phyloP scores from a whole-genome alignment of 2,797 vertebrate genomes.

The Rachycentron canadum region DNA sequence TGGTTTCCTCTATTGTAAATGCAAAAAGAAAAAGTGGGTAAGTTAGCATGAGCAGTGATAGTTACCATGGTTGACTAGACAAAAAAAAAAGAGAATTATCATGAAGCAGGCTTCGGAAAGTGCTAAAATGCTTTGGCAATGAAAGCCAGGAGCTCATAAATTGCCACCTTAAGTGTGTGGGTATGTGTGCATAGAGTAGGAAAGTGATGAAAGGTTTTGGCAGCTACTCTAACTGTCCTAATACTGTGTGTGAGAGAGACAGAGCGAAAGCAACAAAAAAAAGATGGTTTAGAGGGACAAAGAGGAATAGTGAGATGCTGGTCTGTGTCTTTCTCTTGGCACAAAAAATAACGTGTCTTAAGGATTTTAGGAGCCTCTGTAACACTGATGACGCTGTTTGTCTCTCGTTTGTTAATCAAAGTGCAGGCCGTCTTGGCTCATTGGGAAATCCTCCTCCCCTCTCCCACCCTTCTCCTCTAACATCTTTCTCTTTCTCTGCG shows the following conservation, averaged over 20 bases:
- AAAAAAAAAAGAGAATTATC: constrained; percentile 9
- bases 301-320: constrained; percentile 2
- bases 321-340: constrained; percentile 33
- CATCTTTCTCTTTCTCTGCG: constrained; percentile 34
- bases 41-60: constrained; percentile 8
- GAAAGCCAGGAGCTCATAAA: constrained; percentile 34
- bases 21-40: background rate
- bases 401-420: constrained; percentile 59
- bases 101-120: constrained; percentile 19
- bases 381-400: constrained; percentile 50
- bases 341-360: constrained; percentile 33
- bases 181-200: constrained; percentile 19
- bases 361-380: constrained; percentile 27
- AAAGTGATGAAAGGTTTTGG: constrained; percentile 42
- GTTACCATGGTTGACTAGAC: constrained; percentile 9
- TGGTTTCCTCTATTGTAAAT: background rate
- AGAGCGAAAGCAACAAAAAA: no score
- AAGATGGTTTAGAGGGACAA: background rate
- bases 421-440: constrained; percentile 32
- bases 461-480: background rate
- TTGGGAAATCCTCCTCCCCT: constrained; percentile 38
- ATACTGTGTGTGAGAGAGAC: constrained; percentile 7
- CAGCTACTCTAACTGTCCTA: constrained; percentile 30
- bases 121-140: constrained; percentile 21
- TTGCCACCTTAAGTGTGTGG: constrained; percentile 40